Evolutionary conservation across 2,888 invertebrate species (phyloP), one percentile per base, ranked within the genome.

Genomic region (Napeogenes inachia): DNA sequence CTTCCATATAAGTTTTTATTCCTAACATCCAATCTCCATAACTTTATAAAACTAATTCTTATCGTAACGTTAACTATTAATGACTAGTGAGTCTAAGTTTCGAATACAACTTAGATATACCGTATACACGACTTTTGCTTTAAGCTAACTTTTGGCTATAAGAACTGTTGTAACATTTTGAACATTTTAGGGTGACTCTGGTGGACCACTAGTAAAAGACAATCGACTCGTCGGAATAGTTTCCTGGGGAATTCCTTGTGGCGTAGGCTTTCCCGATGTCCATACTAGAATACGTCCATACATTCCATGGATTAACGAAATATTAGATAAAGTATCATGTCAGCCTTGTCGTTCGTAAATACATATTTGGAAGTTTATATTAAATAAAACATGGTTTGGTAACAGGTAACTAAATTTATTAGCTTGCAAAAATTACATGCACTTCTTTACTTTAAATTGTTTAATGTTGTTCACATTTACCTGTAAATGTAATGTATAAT

Each of bases 221-320:
- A 70, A 76, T 30, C 69, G 79, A 59, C 72, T 91, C 0, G 87
- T 85, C 13, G 91, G 90, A 10, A 53, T 90, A 4, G 86, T 89
- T 2, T 90, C 90, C 6, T 91, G 90, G 87, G 91, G 91, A 2
- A 87, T 90, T 32, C 90, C 91, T 1, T 91, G 91, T 65, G 91
- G 85, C 2, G 75, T 78, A 42, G 90, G 91, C 2, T 91, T 89
- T 57, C 91, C 91, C 2, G 91, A 91, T 65, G 90, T 91, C 0
- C 90, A 90, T 61, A 88, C 89, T 2, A 82, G 90, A 67, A 79
- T 87, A 57, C 70, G 73, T n/a, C 77, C 82, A 0, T 87, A 81
- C 62, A 57, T 80, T 5, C 59, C 68, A 13, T 91, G 91, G 91
- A 85, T 91, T 64, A 67, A 62, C 55, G 57, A 71, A 54, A 69